Evolutionary conservation across 2,888 invertebrate genomes (phyloP).

Genomic region (Nyleta sp.): DNA sequence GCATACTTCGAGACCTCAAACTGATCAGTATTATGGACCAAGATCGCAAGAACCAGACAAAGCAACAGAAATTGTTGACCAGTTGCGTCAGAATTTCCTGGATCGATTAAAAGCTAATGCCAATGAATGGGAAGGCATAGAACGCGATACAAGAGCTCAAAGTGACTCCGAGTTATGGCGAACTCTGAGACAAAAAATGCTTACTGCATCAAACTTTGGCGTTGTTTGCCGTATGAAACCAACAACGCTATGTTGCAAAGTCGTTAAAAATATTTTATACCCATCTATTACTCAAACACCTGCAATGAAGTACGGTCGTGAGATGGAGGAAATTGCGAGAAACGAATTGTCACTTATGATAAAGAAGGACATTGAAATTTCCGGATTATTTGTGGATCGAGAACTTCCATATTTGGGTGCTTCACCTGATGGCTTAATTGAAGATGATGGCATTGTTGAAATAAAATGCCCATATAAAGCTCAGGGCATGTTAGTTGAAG

Average conservation of each 20-base stretch:
- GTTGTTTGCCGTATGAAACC: conserved; percentile 37
- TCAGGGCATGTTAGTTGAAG: background rate
- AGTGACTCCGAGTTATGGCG: conserved; percentile 38
- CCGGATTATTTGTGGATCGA: conserved; percentile 55
- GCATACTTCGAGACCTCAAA: too few species aligned
- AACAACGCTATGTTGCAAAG: conserved; percentile 25
- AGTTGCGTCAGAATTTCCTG: conserved; percentile 7
- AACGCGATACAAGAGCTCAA: conserved; percentile 35
- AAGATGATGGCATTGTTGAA: conserved; percentile 52
- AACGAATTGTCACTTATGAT: conserved; percentile 20
- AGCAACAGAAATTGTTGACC: background rate
- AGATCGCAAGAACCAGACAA: conserved; percentile 25
- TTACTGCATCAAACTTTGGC: conserved; percentile 58
- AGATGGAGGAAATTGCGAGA: conserved; percentile 51
- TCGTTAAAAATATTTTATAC: conserved; percentile 50
- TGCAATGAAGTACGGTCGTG: conserved; percentile 43
- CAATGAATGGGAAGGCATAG: conserved; percentile 17
- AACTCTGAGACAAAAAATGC: conserved; percentile 22
- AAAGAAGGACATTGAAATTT: conserved; percentile 1
- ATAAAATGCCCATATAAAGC: conserved; percentile 48
- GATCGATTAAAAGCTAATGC: conserved; percentile 16
- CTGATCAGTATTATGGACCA: conserved; percentile 18
- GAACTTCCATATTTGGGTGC: conserved; percentile 37
- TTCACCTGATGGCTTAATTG: conserved; percentile 59
- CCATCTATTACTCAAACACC: conserved; percentile 10